Evolutionary conservation across 2,797 vertebrate genomes (phyloP).

Genomic region (Tokudaia tokunoshimensis): DNA sequence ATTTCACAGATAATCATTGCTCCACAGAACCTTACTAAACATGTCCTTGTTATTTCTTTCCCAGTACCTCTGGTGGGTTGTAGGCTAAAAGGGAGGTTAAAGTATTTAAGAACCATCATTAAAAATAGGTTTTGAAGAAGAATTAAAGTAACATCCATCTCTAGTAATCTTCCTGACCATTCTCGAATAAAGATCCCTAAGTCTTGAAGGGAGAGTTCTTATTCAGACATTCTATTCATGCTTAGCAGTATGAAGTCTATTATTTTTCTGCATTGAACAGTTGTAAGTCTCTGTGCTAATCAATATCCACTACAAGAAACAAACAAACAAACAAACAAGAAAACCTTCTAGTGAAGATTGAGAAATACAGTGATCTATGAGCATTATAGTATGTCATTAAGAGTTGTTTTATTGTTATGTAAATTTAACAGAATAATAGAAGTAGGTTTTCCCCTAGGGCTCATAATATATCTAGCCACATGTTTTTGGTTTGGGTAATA

Average conservation of each 20-base stretch:
- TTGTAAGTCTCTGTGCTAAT: neutral
- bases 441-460: neutral
- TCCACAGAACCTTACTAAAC: too few species aligned
- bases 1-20: too few species aligned
- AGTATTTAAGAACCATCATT: too few species aligned
- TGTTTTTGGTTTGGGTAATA: neutral
- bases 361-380: neutral
- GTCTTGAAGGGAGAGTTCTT: neutral
- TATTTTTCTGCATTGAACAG: neutral
- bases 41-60: too few species aligned
- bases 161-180: neutral
- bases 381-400: neutral
- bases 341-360: neutral
- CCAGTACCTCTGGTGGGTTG: too few species aligned
- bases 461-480: neutral
- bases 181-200: neutral
- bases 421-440: neutral
- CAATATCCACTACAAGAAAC: neutral
- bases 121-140: too few species aligned
- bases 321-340: neutral
- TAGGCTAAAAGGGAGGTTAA: too few species aligned
- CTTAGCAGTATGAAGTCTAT: neutral
- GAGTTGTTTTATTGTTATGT: neutral
- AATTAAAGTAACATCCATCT: too few species aligned
- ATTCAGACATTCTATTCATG: neutral